These are phyloP conservation scores for Drosophila falleni DNA, from an alignment of 2,888 invertebrate species.

Conservation along the genomic window DNA sequence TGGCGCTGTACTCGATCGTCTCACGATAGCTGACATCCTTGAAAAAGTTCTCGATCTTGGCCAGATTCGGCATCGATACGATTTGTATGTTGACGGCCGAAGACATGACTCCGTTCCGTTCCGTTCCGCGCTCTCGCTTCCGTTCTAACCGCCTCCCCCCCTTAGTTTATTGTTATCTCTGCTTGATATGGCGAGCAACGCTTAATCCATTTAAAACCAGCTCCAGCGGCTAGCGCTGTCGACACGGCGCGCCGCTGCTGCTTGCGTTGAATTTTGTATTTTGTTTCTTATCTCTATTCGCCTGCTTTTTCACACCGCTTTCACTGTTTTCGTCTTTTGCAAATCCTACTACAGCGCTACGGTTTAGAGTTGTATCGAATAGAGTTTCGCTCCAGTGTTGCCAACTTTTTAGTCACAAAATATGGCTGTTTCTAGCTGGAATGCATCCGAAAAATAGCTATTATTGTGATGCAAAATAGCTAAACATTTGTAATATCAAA, in stretches of 20 bases:
- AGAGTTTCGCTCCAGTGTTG: too few relatives aligned
- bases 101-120: slow-evolving; percentile 24
- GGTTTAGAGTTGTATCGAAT: slow-evolving; percentile 15
- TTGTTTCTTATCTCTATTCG: slow-evolving; percentile 59
- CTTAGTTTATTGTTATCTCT: slow-evolving; percentile 49
- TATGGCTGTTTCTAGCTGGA: too few relatives aligned
- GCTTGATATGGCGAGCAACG: slow-evolving; percentile 33
- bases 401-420: too few relatives aligned
- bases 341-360: slow-evolving; percentile 57
- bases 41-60: slow-evolving; percentile 92
- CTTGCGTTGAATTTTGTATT: slow-evolving; percentile 52
- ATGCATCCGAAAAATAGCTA: too few relatives aligned
- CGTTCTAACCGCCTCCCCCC: slow-evolving; percentile 21
- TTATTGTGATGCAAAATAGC: too few relatives aligned
- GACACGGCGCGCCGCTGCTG: slow-evolving; percentile 60
- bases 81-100: slow-evolving; percentile 88
- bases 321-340: slow-evolving; percentile 67
- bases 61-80: slow-evolving; percentile 89
- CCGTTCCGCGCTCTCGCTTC: slow-evolving; percentile 16
- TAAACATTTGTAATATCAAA: too few relatives aligned
- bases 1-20: slow-evolving; percentile 96
- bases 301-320: slow-evolving; percentile 54
- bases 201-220: slow-evolving; percentile 63
- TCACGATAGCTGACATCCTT: slow-evolving; percentile 96
- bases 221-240: slow-evolving; percentile 61